phyloP scores from a whole-genome alignment of 2,113 vertebrate genomes.

The Anolis sagrei region DNA sequence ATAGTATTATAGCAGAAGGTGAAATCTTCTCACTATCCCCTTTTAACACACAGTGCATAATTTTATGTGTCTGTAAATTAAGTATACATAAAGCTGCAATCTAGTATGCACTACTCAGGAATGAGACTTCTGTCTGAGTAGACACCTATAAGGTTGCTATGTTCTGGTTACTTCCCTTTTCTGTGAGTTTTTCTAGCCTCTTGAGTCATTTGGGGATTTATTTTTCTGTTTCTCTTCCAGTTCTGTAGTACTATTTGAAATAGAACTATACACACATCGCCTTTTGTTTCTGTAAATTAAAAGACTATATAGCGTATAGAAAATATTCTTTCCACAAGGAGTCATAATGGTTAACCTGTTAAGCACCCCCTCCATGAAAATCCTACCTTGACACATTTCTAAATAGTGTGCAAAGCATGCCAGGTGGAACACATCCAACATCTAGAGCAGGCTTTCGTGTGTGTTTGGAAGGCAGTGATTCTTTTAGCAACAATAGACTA shows the following conservation, averaged over 20 bases:
- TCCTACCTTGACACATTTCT: slow-evolving; percentile 23
- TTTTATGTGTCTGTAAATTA: neutral
- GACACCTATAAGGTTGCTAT: neutral
- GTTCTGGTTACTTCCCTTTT: neutral
- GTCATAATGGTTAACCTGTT: neutral
- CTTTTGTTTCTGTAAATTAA: neutral
- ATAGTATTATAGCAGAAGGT: neutral
- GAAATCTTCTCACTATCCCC: neutral
- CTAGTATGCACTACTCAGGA: neutral
- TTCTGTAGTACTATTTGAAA: neutral
- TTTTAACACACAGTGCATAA: too few relatives aligned
- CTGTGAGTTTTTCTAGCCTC: neutral
- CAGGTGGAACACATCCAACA: slow-evolving; percentile 9
- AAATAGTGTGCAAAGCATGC: slow-evolving; percentile 33
- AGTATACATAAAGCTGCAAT: neutral
- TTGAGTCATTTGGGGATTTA: neutral
- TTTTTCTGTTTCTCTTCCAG: neutral
- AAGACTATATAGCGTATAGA: neutral
- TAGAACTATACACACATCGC: neutral
- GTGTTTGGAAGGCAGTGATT: slow-evolving; percentile 36
- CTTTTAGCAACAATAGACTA: slow-evolving; percentile 41
- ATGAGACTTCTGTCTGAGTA: neutral
- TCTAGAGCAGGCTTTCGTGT: slow-evolving; percentile 9
- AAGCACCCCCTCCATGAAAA: slow-evolving; percentile 8
- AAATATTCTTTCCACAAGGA: neutral